Base-by-base conservation (phyloP, 2,797 vertebrate species). In the Chaenodraco wilsoni region DNA sequence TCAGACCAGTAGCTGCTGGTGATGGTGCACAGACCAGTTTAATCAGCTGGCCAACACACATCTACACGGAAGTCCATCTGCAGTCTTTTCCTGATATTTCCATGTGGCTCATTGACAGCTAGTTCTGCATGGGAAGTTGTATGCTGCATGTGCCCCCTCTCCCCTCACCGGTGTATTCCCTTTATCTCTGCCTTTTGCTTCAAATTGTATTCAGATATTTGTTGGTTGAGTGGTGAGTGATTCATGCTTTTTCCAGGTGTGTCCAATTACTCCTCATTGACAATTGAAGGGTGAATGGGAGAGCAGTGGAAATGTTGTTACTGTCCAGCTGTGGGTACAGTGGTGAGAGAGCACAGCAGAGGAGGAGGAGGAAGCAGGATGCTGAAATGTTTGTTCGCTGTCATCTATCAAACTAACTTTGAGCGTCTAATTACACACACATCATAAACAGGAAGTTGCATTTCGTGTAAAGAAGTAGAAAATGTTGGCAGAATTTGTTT, bases 211-310 rank as follows among this genome's bases (percentile, higher is more conserved):
- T 66, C 66, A 81, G 74, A 84, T 87, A 76, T 73, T 86, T 84
- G 79, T 84, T 56, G 27, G 48, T 67, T 46, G 65, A 81, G 59
- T 71, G 68, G 49, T 50, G 67, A 4, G 2, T 76, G 71, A 74
- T 72, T 81, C 83, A 41, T 83, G 59, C 61, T 67, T 58, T 66
- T 19, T 66, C 67, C 89, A 87, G 80, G 74, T 88, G 87, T 65
- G 71, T 85, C 72, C 75, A 76, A 87, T 91, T 91, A 89, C 60
- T 65, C 19, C 69, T 78, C 65, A 64, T 70, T 79, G 72, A 79
- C 69, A 82, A 69, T 7, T 81, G 70, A 82, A 75, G 82, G 85
- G 66, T 89, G 87, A 90, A 68, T 72, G 76, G 87, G 64, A 86
- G 81, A 84, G 78, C 78, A 81, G 69, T 79, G 74, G 81, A 83